Percentiles rank a stretch among this genome's conserved stretches.
phyloP scores from a whole-genome alignment of 2,888 invertebrate genomes.

The Amblyjoppa fuscipennis region DNA sequence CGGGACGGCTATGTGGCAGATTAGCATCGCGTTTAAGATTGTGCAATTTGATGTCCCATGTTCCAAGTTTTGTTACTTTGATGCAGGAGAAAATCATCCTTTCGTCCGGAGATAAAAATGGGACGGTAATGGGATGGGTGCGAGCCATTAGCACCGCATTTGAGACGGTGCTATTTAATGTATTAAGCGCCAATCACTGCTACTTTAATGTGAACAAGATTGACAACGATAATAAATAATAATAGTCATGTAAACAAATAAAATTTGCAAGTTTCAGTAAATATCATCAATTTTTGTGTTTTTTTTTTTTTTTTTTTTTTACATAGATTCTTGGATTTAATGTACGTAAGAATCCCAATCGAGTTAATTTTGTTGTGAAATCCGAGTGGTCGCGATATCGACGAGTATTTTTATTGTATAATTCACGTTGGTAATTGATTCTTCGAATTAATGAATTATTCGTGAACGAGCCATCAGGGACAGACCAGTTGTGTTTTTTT shows the following conservation, averaged over 20 bases:
- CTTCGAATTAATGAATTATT: constrained; percentile 50
- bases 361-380: neutral
- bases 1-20: no score
- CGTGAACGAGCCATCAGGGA: constrained; percentile 29
- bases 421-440: constrained; percentile 25
- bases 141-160: neutral
- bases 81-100: neutral
- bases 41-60: no score
- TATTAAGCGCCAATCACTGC: neutral
- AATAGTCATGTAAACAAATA: no score
- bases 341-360: neutral
- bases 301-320: neutral
- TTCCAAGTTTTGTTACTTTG: no score
- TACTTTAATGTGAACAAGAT: neutral
- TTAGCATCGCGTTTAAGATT: no score
- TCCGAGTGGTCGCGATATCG: neutral
- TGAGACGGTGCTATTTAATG: neutral
- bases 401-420: neutral
- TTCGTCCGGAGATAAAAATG: neutral
- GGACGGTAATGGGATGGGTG: neutral
- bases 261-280: neutral
- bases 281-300: no score
- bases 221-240: neutral
- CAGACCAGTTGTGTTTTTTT: constrained; percentile 6
- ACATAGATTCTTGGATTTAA: neutral